Base-by-base conservation (phyloP, 2,113 vertebrate genomes). In the Egretta garzetta region DNA sequence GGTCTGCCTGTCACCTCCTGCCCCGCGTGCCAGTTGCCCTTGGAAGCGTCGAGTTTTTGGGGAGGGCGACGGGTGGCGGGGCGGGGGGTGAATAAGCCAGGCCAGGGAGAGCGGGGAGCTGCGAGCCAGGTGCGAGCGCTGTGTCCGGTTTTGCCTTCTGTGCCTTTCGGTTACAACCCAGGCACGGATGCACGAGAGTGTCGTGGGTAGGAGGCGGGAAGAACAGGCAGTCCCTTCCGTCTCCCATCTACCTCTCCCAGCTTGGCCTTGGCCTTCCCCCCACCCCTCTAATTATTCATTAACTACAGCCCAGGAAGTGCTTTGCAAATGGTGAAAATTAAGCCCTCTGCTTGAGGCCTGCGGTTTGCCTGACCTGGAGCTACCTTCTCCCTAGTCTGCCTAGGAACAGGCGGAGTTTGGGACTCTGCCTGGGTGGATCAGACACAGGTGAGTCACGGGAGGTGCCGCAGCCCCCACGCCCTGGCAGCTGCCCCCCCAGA, bases 281-380 rank as follows among this genome's bases (percentile, higher is more conserved):
- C 90, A 86, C 84, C 81, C 73, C 72, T 74, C 41, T 77, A 60
- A 88, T 91, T 95, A 96, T 80, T 96, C 84, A 96, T 97, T 97
- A 97, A 75, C 97, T 89, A 4, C 66, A 41, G 45, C 89, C 82
- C 93, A 86, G 96, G 93, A 96, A 96, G 94, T 88, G 85, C 56
- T 96, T 96, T 91, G 89, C 92, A 73, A 95, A 74, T 91, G 66
- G 82, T 93, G 85, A 86, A 76, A 93, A 95, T 82, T 49, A 95
- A 95, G 35, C 33, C 52, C n/a, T 86, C 10, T 30, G 67, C 72
- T 28, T 39, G 63, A 82, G 80, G 84, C 90, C 89, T 47, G 79
- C 3, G 15, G 59, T 87, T 92, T 87, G 32, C 90, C 83, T 95
- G 59, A 85, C 89, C 87, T 47, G 74, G 70, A 96, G 82, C 70